These are phyloP conservation scores for Paguma larvata DNA, from an alignment of 2,797 vertebrate genomes.

Conservation along the genomic window DNA sequence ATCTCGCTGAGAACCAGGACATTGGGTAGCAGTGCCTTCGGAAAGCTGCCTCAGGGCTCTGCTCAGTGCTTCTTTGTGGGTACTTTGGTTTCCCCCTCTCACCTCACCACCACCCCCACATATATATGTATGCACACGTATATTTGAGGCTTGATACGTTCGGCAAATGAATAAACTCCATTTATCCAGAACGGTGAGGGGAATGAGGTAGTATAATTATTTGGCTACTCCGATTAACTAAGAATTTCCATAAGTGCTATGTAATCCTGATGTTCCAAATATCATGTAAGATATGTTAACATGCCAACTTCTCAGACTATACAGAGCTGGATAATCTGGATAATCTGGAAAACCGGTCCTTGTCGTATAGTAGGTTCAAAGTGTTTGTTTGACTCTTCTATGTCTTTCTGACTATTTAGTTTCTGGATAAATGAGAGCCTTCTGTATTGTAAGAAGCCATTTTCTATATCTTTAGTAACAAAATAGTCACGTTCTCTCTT, in stretches of 20 bases:
- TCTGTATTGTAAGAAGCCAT: slow-evolving; percentile 23
- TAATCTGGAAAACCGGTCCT: neutral
- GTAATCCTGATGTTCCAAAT: slow-evolving; percentile 2
- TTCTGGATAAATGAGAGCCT: slow-evolving; percentile 77
- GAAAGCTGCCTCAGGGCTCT: neutral
- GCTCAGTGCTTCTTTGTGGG: neutral
- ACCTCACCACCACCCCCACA: neutral
- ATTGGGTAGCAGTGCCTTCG: neutral
- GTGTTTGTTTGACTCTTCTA: neutral
- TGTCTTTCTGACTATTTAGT: neutral
- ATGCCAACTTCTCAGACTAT: neutral
- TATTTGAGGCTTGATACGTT: slow-evolving; percentile 27
- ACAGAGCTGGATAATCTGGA: neutral
- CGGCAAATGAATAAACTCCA: slow-evolving; percentile 48
- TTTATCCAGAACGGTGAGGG: slow-evolving; percentile 71
- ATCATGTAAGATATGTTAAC: neutral
- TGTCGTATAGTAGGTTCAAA: neutral
- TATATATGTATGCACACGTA: neutral
- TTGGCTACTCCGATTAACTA: neutral
- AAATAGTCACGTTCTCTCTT: slow-evolving; percentile 67
- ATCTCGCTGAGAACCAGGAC: neutral
- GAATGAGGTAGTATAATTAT: neutral
- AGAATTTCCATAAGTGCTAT: neutral
- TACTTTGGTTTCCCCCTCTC: neutral
- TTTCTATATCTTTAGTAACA: neutral